phyloP scores from a whole-genome alignment of 2,113 vertebrate genomes.

The Thryonomys swinderianus region DNA sequence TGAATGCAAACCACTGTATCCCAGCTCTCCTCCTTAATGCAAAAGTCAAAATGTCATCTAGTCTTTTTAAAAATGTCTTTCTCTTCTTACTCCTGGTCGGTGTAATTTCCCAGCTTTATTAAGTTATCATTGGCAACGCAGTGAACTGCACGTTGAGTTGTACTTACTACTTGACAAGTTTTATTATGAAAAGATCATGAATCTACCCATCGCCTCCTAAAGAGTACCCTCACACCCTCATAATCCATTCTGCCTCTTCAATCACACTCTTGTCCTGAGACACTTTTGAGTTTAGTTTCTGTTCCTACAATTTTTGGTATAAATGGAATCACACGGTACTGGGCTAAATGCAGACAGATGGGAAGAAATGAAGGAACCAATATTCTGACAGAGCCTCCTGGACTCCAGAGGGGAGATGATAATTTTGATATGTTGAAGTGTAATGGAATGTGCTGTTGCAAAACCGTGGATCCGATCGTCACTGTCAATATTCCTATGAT shows the following conservation, averaged over 20 bases:
- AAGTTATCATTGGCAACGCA: not conserved
- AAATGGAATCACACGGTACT: not conserved
- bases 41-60: not conserved
- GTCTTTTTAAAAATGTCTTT: not conserved
- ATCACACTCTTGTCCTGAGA: not conserved
- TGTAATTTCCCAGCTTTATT: conserved; percentile 6
- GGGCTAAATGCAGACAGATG: not conserved
- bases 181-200: not conserved
- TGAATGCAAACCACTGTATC: not conserved
- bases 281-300: not conserved
- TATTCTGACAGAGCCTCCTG: not conserved
- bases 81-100: not conserved
- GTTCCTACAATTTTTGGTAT: not conserved
- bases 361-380: not conserved
- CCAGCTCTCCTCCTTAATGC: not conserved
- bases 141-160: not conserved
- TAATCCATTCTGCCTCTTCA: not conserved
- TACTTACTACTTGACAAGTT: not conserved
- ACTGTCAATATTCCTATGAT: not conserved
- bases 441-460: not conserved
- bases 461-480: not conserved
- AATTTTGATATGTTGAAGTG: not conserved
- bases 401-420: not conserved
- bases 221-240: not conserved
- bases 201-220: not conserved